Evolutionary conservation across 2,113 vertebrate genomes (phyloP), one percentile per base, ranked within the genome.

Genomic region (Pseudorasbora parva): DNA sequence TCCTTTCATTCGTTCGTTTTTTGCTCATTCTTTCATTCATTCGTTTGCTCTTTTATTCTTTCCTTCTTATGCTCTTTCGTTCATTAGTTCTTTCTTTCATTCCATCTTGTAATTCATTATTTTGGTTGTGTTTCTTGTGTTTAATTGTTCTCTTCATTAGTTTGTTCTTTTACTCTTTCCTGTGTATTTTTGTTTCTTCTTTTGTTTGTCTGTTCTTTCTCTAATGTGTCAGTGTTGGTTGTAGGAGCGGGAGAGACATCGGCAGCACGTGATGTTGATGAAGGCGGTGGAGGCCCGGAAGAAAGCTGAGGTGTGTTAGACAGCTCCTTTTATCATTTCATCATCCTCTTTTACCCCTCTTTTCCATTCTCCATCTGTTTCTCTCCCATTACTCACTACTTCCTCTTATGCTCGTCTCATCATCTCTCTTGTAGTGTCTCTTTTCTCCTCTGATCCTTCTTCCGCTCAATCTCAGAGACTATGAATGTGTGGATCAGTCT

Each of bases 271-370:
- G 95, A 96, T 98, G 95, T 94, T 99, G 79, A 94, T 98, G 94
- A 99, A 97, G 93, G 97, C 96, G 78, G 95, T 98, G 92, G 97
- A 99, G 84, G 95, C 97, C 73, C 95, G 96, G 82, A 99, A 97
- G 87, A 99, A 96, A 91, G 96, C 95, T 57, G 97, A 99, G 94
- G 98, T 98, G 91, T 91, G 94, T 76, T 25, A 69, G 54, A 19
- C 7, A 56, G 51, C 11, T 78, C 45, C 30, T 17, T 9, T 69
- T 74, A 80, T 77, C 6, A 45, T 5, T 79, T 68, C 17, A 68
- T 37, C 30, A 1, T 68, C 21, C 64, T 21, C 17, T 68, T 41
- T 41, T n/a, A 54, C 51, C 51, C 19, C 9, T 68, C 64, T 27
- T 37, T 60, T 54, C 56, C 23, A 21, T 27, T 8, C 17, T 75